Evolutionary conservation across 2,797 vertebrate genomes (phyloP), one percentile per base, ranked within the genome.

Genomic region (Distichodus sexfasciatus): DNA sequence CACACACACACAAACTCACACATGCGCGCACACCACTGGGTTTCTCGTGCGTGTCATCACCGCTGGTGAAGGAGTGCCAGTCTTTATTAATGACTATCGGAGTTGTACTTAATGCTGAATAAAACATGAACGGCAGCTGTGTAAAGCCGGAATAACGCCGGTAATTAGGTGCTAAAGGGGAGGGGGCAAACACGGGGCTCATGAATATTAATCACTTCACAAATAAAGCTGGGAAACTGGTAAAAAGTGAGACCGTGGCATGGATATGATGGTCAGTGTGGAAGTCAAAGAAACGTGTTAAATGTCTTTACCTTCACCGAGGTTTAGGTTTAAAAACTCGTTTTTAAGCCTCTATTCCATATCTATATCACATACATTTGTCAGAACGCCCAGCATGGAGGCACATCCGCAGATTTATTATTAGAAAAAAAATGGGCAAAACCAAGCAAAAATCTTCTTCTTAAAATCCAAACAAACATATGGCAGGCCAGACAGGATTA

Each of bases 91-190:
- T 87, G 86, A 87, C 86, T 88, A 87, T 83, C 86, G 79, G 87
- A 87, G 87, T 80, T 87, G 84, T 86, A 87, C 88, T 91, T 91
- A 90, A 87, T 88, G 82, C 83, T 90, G 90, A 88, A 91, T 91
- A 91, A 91, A 87, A 89, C 86, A 92, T 91, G 86, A 91, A 86
- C 69, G 87, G 87, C 88, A 88, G 86, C 87, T 90, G 90, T 84
- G 84, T 84, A 87, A 84, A 88, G 87, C 84, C 86, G 87, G n/a
- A 88, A 89, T 86, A 87, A 86, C 82, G 81, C 64, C 67, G 79
- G 82, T 88, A 87, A 91, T 91, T 88, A 88, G 81, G 84, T 81
- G 82, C 85, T 89, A 87, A 88, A 88, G 86, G 86, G 84, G 83
- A 82, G 74, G 75, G 79, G 77, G 71, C 6, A 58, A 66, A 83